phyloP scores from a whole-genome alignment of 2,113 vertebrate genomes.

The Cinclus cinclus region DNA sequence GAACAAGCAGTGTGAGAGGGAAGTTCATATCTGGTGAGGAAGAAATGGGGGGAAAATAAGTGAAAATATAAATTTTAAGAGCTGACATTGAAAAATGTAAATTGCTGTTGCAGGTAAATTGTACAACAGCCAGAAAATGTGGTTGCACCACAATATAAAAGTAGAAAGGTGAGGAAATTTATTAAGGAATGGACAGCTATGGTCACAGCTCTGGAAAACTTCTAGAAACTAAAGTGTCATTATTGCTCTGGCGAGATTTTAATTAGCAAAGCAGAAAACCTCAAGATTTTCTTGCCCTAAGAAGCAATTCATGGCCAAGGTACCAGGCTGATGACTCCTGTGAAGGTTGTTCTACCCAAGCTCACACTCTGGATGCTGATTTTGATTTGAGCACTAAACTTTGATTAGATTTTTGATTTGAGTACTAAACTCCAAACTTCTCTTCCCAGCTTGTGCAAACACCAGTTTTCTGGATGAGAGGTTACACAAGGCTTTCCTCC shows the following conservation, averaged over 20 bases:
- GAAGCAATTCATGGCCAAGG: neutral
- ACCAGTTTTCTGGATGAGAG: neutral
- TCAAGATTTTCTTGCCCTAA: neutral
- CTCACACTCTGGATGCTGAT: neutral
- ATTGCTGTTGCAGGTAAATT: neutral
- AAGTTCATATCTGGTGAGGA: neutral
- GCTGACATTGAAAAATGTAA: neutral
- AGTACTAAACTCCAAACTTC: neutral
- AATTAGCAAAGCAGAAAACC: neutral
- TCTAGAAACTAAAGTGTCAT: neutral
- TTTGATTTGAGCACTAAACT: neutral
- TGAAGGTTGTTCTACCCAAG: rapidly evolving
- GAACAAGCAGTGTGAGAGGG: neutral
- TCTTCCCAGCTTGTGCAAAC: neutral
- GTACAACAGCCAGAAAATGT: neutral
- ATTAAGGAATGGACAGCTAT: neutral
- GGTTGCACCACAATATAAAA: rapidly evolving
- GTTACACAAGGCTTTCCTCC: rapidly evolving
- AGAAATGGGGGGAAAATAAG: neutral
- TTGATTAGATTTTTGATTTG: neutral
- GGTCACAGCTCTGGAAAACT: neutral
- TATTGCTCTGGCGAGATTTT: neutral
- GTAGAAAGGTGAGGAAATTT: neutral
- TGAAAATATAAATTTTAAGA: neutral
- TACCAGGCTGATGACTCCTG: neutral